Evolutionary conservation across 2,113 vertebrate species (phyloP), one percentile per base, ranked within the genome.

Genomic region (Xiphophorus maculatus): DNA sequence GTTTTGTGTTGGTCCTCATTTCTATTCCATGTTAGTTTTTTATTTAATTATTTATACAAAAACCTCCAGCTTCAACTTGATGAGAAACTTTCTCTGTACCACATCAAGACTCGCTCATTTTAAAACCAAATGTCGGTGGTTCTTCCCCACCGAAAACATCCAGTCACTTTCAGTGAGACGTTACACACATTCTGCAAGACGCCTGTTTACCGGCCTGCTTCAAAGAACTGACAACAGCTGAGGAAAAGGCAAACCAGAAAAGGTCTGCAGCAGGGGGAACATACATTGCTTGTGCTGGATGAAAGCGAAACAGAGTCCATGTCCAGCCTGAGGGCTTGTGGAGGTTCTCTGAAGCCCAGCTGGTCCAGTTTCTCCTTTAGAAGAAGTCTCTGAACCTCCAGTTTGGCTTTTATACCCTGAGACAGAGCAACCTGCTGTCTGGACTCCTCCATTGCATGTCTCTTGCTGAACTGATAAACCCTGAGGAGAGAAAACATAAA

Each of bases 391-490:
- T 98, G 97, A 1, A 88, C 94, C 89, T 94, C 96, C 79, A 99
- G 94, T 86, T 96, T 96, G 86, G 94, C 93, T 74, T 95, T 95
- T 17, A 85, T 9, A 3, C 96, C 97, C 83, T 96, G 91, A 1
- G 95, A 95, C 3, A 95, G 84, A 84, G 95, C 93, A 4, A 96
- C 94, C 48, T 95, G 96, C 90, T 97, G 96, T 37, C 94, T 91
- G 0, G 87, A 94, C 83, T 97, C 97, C 27, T 97, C 96, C 85
- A 99, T 90, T 0, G 91, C 95, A 73, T 96, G 96, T 73, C 90
- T 94, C 93, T 95, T 97, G 67, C 95, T 94, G 93, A 98, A 94
- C 88, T 96, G 92, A 86, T 96, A 95, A 67, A 98, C 93, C 84
- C 97, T 99, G 88, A 0, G 15, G 66, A 64, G 2, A 27, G 65